Evolutionary conservation across 2,888 invertebrate species (phyloP).

Genomic region (Hydropsyche betteni): DNA sequence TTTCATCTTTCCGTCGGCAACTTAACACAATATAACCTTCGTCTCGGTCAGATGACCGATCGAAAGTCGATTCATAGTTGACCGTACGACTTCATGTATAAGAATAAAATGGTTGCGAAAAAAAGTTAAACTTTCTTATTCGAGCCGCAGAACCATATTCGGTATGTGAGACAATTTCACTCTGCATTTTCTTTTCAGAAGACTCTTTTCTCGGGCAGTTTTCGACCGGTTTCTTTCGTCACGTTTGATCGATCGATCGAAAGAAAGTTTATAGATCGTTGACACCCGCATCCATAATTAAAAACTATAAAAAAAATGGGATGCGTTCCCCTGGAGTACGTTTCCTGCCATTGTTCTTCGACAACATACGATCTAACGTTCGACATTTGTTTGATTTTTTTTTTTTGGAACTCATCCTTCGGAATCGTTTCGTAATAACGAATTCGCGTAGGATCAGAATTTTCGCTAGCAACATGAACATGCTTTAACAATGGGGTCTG

Average conservation of each 20-base stretch:
- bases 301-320: neutral
- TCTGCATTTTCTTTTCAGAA: slow-evolving; percentile 20
- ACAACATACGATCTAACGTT: neutral
- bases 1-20: too few species aligned
- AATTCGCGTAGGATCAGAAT: too few species aligned
- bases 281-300: neutral
- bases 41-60: neutral
- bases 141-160: slow-evolving; percentile 19
- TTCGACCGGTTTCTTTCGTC: slow-evolving; percentile 7
- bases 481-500: too few species aligned
- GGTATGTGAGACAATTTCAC: slow-evolving; percentile 16
- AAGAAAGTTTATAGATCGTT: neutral
- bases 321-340: neutral
- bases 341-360: slow-evolving; percentile 11
- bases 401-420: too few species aligned
- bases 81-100: neutral
- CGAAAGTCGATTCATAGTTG: neutral
- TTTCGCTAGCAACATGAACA: too few species aligned
- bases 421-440: too few species aligned
- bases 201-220: neutral
- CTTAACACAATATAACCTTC: too few species aligned
- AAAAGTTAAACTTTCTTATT: slow-evolving; percentile 5
- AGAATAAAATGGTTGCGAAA: neutral
- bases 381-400: too few species aligned
- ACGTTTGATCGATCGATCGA: neutral